Evolutionary conservation across 2,797 vertebrate species (phyloP), one percentile per base, ranked within the genome.

Genomic region (Allobates femoralis): DNA sequence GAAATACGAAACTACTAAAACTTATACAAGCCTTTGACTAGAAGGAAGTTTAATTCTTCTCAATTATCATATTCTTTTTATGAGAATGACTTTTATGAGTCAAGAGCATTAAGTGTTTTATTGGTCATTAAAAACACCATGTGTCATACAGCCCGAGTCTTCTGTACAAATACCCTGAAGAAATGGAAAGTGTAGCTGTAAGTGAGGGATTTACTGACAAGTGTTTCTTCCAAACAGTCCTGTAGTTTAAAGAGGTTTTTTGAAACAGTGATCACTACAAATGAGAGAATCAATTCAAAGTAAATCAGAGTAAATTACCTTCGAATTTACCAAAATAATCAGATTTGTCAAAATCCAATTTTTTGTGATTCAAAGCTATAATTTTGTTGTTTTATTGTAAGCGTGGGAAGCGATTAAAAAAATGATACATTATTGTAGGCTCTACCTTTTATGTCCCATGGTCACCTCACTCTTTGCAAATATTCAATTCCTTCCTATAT

Each of bases 31-130:
- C 34, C 23, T 53, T 21, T 84, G 46, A 76, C 41, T 77, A 21
- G 28, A 84, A 76, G 41, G n/a, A 53, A 79, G 32, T 71, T 73
- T 80, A 18, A 58, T 85, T 74, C 11, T 64, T 66, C 62, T 77
- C 14, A 67, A 78, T 76, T 64, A 77, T 84, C 14, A 55, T 78
- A 21, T 77, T 85, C 26, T 28, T 77, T 66, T 66, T 66, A 84
- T 66, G 60, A 51, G 60, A 77, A 66, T 32, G 26, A 32, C 41
- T 77, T 73, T 46, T 46, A 46, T 60, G 30, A 77, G 60, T 46
- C 69, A 84, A 26, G 26, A 76, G 28, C 37, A 16, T 30, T 69
- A 5, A 28, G n/a, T 55, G 3, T 74, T 73, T 60, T 21, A 75
- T 75, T 46, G 55, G 32, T 56, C n/a, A 41, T n/a, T 21, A 46